These are phyloP conservation scores for Cryptomyrus ogoouensis DNA, from an alignment of 2,113 vertebrate species.

Conservation along the genomic window DNA sequence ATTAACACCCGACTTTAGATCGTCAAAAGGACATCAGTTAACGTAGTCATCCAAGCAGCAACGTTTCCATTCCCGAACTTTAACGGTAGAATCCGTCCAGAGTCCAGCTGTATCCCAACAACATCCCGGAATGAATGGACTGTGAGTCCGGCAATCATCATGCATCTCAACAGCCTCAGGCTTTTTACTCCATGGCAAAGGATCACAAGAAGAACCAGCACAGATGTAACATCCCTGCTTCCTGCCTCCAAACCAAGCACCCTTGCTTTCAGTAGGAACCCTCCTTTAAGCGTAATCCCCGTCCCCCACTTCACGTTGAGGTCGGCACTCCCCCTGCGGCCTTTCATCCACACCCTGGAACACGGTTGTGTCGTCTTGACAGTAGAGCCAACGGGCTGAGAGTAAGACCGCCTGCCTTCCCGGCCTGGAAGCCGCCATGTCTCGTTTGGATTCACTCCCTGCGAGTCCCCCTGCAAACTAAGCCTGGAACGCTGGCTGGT, in stretches of 20 bases:
- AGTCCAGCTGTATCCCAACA: not conserved
- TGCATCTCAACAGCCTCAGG: not conserved
- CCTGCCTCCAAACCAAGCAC: not conserved
- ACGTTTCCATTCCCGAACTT: not conserved
- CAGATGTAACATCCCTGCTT: not conserved
- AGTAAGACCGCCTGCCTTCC: not conserved
- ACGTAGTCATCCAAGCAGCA: not conserved
- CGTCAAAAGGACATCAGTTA: not conserved
- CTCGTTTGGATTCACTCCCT: not conserved
- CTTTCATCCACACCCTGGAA: not conserved
- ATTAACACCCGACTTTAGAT: not conserved
- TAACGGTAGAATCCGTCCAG: not conserved
- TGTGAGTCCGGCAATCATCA: not conserved
- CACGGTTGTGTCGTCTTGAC: not conserved
- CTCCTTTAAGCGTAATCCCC: not conserved
- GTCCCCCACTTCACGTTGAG: not conserved
- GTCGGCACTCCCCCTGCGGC: not conserved
- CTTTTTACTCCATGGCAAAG: not conserved
- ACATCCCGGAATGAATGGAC: not conserved
- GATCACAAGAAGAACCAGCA: not conserved
- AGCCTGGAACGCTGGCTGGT: not conserved
- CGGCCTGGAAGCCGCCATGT: not conserved
- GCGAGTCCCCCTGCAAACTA: not conserved
- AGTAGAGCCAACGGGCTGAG: not conserved
- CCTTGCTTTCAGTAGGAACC: not conserved